Conservation (phyloP, 2,797 vertebrate genomes). For the Rhyacichthys aspro region DNA sequence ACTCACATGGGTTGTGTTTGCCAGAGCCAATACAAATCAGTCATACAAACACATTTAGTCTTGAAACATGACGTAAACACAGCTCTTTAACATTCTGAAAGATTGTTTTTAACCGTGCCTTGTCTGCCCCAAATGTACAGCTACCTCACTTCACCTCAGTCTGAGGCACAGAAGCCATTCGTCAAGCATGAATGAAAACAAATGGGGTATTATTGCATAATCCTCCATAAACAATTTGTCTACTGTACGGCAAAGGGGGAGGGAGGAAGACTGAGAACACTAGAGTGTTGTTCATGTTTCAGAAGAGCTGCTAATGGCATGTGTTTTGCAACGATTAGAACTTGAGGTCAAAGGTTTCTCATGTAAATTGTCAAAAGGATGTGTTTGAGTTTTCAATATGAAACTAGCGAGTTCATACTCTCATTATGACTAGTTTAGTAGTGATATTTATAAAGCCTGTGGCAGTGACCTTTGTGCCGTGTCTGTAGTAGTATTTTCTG, state of each 20-base stretch:
- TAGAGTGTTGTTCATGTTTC: slow-evolving; percentile 39
- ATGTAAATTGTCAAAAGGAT: background rate
- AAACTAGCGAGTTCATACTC: too few relatives aligned
- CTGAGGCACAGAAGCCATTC: slow-evolving; percentile 44
- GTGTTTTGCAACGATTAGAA: slow-evolving; percentile 33
- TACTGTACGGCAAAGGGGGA: slow-evolving; percentile 45
- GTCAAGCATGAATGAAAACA: slow-evolving; percentile 60
- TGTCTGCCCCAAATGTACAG: slow-evolving; percentile 3
- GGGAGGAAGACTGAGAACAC: slow-evolving; percentile 33
- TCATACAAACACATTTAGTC: too few relatives aligned
- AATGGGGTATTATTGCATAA: slow-evolving; percentile 69
- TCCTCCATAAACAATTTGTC: slow-evolving; percentile 62
- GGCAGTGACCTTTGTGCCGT: background rate
- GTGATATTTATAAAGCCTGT: slow-evolving; percentile 5
- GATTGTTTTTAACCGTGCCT: background rate
- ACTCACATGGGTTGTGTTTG: too few relatives aligned
- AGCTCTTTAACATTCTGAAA: background rate
- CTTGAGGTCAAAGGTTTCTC: slow-evolving; percentile 1
- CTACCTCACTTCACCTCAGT: slow-evolving; percentile 20
- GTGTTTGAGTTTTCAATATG: too few relatives aligned
- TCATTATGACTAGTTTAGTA: too few relatives aligned
- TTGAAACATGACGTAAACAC: too few relatives aligned
- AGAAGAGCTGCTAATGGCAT: slow-evolving; percentile 27
- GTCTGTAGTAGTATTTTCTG: too few relatives aligned
- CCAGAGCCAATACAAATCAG: too few relatives aligned